phyloP scores from a whole-genome alignment of 1,140 invertebrate species.

The Hylaeus volcanicus region DNA sequence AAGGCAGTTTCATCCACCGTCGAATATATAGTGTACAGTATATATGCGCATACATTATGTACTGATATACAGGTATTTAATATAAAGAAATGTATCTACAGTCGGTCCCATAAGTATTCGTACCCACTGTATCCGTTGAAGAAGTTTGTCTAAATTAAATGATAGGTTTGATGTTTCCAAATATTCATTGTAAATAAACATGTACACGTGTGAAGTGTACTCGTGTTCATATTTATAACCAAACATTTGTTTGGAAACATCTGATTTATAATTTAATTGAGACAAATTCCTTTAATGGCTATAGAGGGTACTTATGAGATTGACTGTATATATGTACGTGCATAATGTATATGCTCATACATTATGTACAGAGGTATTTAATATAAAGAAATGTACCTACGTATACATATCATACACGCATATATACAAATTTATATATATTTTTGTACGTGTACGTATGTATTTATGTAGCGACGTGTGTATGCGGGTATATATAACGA shows the following conservation, averaged over 20 bases:
- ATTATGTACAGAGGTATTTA: constrained; percentile 15
- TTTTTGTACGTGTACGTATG: constrained; percentile 56
- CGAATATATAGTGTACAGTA: constrained; percentile 57
- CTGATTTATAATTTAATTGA: no score
- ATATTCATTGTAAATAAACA: no score
- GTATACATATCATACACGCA: neutral
- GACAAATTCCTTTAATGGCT: no score
- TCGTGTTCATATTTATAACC: no score
- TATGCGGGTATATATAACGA: constrained; percentile 30
- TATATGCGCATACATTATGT: constrained; percentile 51
- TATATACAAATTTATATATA: neutral
- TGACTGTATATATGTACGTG: constrained; percentile 55
- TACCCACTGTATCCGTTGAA: no score
- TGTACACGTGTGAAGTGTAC: no score
- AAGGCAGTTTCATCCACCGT: constrained; percentile 66
- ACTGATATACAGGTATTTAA: constrained; percentile 4
- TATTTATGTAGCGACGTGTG: neutral
- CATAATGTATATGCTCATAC: constrained; percentile 28
- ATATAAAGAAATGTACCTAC: constrained; percentile 1
- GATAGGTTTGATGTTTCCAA: no score
- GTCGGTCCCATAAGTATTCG: no score
- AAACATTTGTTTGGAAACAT: no score
- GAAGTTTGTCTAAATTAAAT: no score
- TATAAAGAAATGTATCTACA: neutral
- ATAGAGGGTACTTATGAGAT: no score